Evolutionary conservation across 2,888 invertebrate species (phyloP).

Genomic region (Podotricha telesiphe): DNA sequence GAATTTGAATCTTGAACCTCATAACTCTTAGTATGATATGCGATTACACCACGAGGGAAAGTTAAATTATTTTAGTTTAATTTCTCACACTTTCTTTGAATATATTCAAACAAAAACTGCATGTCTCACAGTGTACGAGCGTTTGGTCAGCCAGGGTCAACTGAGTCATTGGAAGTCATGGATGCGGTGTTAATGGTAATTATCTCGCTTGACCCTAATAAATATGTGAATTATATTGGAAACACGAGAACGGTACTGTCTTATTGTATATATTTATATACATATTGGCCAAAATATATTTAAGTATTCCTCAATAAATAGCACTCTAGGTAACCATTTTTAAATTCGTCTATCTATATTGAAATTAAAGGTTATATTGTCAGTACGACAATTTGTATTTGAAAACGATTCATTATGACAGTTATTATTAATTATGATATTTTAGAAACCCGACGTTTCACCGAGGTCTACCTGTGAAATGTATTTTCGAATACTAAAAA

Average conservation of each 20-base stretch:
- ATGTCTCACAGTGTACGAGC: background rate
- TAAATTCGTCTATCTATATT: no score
- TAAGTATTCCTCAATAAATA: no score
- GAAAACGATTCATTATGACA: no score
- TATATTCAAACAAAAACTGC: background rate
- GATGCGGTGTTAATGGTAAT: slow-evolving; percentile 4
- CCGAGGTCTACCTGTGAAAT: no score
- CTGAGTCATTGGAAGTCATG: slow-evolving; percentile 13
- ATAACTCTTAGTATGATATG: background rate
- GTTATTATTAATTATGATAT: no score
- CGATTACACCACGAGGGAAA: no score
- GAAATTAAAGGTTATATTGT: no score
- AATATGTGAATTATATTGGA: background rate
- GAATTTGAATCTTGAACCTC: background rate
- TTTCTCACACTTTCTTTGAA: background rate
- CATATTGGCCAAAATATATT: no score
- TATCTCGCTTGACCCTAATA: slow-evolving; percentile 14
- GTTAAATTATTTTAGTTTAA: background rate
- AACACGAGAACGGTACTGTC: background rate
- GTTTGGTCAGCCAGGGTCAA: slow-evolving; percentile 8
- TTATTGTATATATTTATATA: background rate
- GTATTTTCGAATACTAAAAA: no score
- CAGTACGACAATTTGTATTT: no score
- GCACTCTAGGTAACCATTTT: no score
- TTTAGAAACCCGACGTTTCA: no score